phyloP scores from a whole-genome alignment of 1,140 invertebrate species.

The Heliothis subflexa region DNA sequence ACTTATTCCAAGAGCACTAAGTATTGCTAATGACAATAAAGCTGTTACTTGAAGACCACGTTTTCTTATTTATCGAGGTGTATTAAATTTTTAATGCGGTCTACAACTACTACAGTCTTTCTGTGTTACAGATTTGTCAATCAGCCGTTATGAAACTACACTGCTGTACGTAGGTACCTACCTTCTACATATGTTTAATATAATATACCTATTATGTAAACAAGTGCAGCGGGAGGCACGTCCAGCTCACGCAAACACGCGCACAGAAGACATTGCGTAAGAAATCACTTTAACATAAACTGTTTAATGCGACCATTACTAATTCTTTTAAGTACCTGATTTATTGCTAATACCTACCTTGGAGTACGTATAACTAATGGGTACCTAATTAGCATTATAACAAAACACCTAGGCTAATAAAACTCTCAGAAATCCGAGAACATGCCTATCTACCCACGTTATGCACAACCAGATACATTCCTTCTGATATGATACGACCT shows the following conservation, averaged over 20 bases:
- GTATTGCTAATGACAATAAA: no score
- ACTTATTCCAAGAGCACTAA: no score
- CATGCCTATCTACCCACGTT: not conserved
- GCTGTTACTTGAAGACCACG: no score
- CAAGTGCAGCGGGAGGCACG: conserved; percentile 12
- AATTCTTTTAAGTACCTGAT: no score
- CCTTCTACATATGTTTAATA: not conserved
- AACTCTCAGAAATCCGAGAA: not conserved
- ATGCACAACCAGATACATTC: conserved; percentile 2
- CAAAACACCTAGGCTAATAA: no score
- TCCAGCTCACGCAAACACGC: not conserved
- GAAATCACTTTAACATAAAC: conserved; percentile 4
- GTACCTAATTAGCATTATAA: no score
- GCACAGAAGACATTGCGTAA: not conserved
- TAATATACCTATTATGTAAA: conserved; percentile 11
- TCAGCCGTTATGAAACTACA: not conserved
- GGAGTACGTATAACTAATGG: no score
- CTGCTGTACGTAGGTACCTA: not conserved
- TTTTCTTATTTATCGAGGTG: no score
- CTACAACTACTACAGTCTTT: no score
- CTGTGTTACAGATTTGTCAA: not conserved
- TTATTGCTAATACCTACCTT: no score
- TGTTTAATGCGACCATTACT: not conserved
- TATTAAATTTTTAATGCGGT: no score
- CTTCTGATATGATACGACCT: not conserved